Base-by-base conservation (phyloP, 92 coral and sea anemone species). In the Montipora capitata region DNA sequence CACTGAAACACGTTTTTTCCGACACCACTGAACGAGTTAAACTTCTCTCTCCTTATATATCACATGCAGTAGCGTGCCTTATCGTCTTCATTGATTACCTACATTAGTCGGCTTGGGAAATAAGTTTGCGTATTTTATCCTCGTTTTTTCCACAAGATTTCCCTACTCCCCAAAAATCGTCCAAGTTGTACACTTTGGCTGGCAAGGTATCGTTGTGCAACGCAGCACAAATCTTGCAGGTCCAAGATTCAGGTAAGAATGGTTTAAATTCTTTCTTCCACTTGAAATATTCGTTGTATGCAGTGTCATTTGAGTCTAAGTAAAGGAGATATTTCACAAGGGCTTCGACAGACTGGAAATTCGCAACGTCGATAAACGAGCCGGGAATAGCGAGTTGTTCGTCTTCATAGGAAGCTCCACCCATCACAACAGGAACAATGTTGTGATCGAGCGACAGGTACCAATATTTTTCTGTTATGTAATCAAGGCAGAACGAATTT, bases 381-480 rank as follows among this genome's bases (percentile, higher is more conserved):
- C 98, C 99, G 16, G 99, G 99, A 11, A 98, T 80, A 9, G 99
- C 93, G 3, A 92, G 77, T 58, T 66, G 68, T 63, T 18, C 39
- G 1, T 69, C 51, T 10, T 92, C 93, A 86, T 96, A 95, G 13
- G 93, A 79, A 4, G 93, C 81, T 4, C 98, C 96, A 0, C 99
- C 98, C n/a, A 96, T 58, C 5, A 98, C 99, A 0, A 98, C 89
- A 0, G 99, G 99, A 16, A 98, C 92, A 76, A 88, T 91, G 14
- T 78, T 63, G 49, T 89, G 84, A 3, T 74, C 80, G 3, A 96
- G 84, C 2, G 98, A 94, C 4, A 85, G 91, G 35, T 48, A 35
- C 99, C 99, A 98, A 77, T 96, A 98, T 66, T 98, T 98, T 76
- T 98, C 99, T 0, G 98, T 96, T 35, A 98, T 86, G 74, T 93